Conservation (phyloP, 1,140 invertebrate species). For the Drosophila ironensis region DNA sequence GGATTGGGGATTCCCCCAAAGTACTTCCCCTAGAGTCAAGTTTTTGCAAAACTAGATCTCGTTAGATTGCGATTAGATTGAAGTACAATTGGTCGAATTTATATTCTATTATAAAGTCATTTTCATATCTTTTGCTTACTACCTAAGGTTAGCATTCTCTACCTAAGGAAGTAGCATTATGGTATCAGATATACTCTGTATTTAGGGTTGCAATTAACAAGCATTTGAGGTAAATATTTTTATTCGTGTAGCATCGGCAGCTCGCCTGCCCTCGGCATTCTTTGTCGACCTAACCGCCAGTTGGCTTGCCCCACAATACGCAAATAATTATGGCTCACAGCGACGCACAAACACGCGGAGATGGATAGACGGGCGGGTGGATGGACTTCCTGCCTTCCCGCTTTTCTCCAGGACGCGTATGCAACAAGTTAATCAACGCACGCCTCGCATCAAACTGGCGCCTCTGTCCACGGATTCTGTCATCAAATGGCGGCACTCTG, state of each 20-base stretch:
- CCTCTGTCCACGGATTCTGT: constrained; percentile 45
- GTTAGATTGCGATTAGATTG: too few species aligned
- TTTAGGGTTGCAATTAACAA: not conserved
- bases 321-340: constrained; percentile 58
- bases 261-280: constrained; percentile 25
- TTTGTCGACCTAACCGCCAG: constrained; percentile 13
- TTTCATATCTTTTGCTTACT: too few species aligned
- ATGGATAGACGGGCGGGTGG: not conserved
- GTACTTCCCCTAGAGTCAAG: too few species aligned
- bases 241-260: not conserved
- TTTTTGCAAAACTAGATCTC: too few species aligned
- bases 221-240: not conserved
- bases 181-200: too few species aligned
- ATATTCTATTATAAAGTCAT: too few species aligned
- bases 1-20: too few species aligned
- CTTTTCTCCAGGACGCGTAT: constrained; percentile 56
- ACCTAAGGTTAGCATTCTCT: too few species aligned
- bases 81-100: too few species aligned
- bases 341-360: constrained; percentile 3
- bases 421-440: constrained; percentile 79
- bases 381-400: not conserved
- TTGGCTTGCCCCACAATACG: constrained; percentile 51
- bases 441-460: constrained; percentile 75
- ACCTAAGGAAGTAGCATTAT: too few species aligned
- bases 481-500: constrained; percentile 37